Base-by-base conservation (phyloP, 1,140 invertebrate genomes). In the Triops longicaudatus region DNA sequence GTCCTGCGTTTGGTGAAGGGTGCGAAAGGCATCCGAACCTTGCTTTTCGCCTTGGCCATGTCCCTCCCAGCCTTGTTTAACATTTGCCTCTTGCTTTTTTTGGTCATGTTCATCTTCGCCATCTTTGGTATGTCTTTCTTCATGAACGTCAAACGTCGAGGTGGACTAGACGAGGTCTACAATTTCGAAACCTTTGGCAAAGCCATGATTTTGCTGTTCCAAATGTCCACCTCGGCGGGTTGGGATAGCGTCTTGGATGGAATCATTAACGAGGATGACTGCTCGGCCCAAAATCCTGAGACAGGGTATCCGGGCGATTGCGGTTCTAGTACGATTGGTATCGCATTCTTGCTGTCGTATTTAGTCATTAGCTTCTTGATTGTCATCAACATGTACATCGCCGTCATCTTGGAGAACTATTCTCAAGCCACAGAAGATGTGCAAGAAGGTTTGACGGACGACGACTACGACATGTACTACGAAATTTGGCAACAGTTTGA, bases 101-200 rank as follows among this genome's bases (percentile, higher is more conserved):
- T 99, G 81, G 95, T 98, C 81, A 98, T 99, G 94, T 99, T 98
- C 86, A 98, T 99, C 85, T 99, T 98, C 85, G 96, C 96, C 81
- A 98, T 98, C 82, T 98, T 98, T 85, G 97, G 97, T 78, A 99
- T 99, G 97, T 98, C 95, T 73, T 98, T 98, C 88, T 99, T 99
- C 86, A 98, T 97, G 95, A 92, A 97, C 85, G 96, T 98, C 76
- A 96, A 96, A 84, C 92, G 93, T 82, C 81, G 82, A 9, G 93
- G 92, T 81, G 96, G 96, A 73, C 87, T 98, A 78, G 96, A 98
- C 83, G 95, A 97, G 83, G 94, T 96, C 74, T 98, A 98, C 87
- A 99, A 98, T 86, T 99, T 98, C 86, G 94, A 96, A 85, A 99
- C 97, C n/a, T 98, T 98, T 84, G 93, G 93, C 81, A 92, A 97